phyloP scores from a whole-genome alignment of 2,888 invertebrate genomes.

The Macropis europaea region DNA sequence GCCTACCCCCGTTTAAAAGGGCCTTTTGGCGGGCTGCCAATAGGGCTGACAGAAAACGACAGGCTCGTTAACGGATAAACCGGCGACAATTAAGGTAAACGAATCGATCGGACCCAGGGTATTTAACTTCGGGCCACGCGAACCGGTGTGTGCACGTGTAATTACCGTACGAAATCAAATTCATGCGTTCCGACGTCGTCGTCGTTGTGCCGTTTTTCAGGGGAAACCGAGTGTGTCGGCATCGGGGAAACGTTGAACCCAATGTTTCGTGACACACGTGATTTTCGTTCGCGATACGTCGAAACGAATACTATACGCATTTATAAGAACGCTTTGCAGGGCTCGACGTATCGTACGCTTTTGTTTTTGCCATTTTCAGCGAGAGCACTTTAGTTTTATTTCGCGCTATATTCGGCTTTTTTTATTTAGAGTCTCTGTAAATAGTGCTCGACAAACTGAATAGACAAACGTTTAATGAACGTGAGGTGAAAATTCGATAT shows the following conservation, averaged over 20 bases:
- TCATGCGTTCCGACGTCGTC: slow-evolving; percentile 16
- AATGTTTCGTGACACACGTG: not conserved
- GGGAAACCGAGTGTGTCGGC: not conserved
- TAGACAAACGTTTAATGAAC: no score
- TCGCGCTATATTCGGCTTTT: no score
- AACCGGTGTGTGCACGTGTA: slow-evolving; percentile 16
- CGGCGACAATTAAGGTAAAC: slow-evolving; percentile 67
- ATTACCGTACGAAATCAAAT: slow-evolving; percentile 42
- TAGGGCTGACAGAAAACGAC: slow-evolving; percentile 58
- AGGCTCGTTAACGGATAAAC: slow-evolving; percentile 64
- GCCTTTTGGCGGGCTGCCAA: slow-evolving; percentile 69
- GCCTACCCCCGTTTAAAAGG: slow-evolving; percentile 66
- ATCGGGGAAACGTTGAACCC: no score
- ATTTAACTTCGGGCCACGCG: slow-evolving; percentile 42
- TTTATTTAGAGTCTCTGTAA: no score
- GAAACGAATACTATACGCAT: no score
- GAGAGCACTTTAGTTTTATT: no score
- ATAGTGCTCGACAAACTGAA: no score
- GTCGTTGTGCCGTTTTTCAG: not conserved
- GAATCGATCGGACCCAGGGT: slow-evolving; percentile 62
- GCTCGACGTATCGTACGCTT: no score
- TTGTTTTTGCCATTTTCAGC: no score
- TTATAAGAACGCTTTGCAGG: no score
- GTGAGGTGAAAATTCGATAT: no score
- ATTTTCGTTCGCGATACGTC: not conserved